Base-by-base conservation (phyloP, 2,113 vertebrate species). In the Syrmaticus mikado region DNA sequence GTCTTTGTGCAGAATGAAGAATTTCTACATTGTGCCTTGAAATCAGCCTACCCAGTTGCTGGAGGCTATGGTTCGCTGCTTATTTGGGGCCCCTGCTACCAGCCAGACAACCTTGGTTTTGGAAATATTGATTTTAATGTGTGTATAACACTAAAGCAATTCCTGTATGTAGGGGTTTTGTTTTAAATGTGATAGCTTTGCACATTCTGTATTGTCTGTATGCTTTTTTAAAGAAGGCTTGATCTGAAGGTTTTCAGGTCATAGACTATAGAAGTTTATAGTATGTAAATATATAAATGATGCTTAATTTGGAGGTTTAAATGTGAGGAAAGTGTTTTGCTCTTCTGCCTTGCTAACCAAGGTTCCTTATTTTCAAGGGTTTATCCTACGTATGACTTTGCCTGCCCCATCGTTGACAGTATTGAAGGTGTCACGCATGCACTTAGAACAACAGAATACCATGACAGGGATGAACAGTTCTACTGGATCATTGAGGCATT, bases 351-450 rank as follows among this genome's bases (percentile, higher is more conserved):
- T 83, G 52, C 62, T 92, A 92, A 94, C 28, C 55, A 21, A 46
- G 61, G 17, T 21, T 70, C 24, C 81, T 91, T 80, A 58, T 86
- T 66, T 45, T 43, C 80, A 96, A 96, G 99, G 68, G 97, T 99
- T 89, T 99, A 99, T 96, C 99, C 99, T 27, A 99, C 99, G 0
- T 99, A 99, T 0, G 99, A 99, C 95, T 99, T 99, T 60, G 99
- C 99, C 93, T 99, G 99, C 92, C 99, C 99, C 72, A 99, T 99
- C 52, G 99, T 99, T 93, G 99, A 99, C 97, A 99, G 99, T 91
- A 83, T 99, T 73, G 99, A 99, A 97, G 99, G 98, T 3, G 99
- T 99, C 85, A 99, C 99, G 8, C 99, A 99, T 25, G 99, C 99
- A 12, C 97, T 99, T 30, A 98, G 99, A 89, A 99, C 99, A 84